A percentile compares a stretch with the other conserved stretches of the same genome.
Conservation (phyloP, 2,888 invertebrate species). For the Polyommatus icarus region DNA sequence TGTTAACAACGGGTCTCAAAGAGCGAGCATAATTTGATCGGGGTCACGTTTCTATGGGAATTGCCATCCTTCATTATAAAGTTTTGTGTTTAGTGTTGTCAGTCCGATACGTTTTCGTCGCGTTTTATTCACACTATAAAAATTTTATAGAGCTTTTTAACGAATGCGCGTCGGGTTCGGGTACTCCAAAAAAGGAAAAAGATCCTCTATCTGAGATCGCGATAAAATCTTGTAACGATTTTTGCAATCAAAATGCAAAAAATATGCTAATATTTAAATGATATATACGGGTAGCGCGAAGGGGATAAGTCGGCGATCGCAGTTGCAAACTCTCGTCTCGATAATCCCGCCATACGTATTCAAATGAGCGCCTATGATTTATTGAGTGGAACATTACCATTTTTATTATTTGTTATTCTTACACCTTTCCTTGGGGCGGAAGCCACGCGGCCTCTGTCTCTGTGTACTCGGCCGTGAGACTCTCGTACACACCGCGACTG, state of each 20-base stretch:
- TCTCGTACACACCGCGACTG: constrained; percentile 59
- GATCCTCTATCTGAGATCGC: constrained; percentile 22
- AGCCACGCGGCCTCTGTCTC: constrained; percentile 79
- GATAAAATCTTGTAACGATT: constrained; percentile 35
- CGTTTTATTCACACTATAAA: constrained; percentile 11
- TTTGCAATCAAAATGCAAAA: constrained; percentile 50
- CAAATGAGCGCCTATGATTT: constrained; percentile 80
- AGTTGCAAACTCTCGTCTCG: constrained; percentile 69
- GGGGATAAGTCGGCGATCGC: constrained; percentile 51
- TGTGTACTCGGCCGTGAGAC: constrained; percentile 77
- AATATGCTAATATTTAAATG: constrained; percentile 62
- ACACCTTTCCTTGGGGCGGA: constrained; percentile 76
- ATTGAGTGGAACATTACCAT: constrained; percentile 82
- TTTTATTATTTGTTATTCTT: constrained; percentile 82
- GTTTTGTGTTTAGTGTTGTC: constrained; percentile 18
- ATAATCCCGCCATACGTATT: constrained; percentile 77
- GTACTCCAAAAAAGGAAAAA: constrained; percentile 19
- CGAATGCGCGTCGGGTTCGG: constrained; percentile 1
- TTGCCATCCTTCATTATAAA: constrained; percentile 55
- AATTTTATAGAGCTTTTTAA: not conserved
- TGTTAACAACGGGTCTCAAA: constrained; percentile 79
- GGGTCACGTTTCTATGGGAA: constrained; percentile 77
- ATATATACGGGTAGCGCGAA: constrained; percentile 52
- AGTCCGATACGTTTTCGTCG: constrained; percentile 22
- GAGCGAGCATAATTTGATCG: constrained; percentile 77